A percentile compares a stretch with the other conserved stretches of the same genome.
These are phyloP conservation scores for Tolmerus cingulatus DNA, from an alignment of 2,888 invertebrate genomes.

Conservation along the genomic window DNA sequence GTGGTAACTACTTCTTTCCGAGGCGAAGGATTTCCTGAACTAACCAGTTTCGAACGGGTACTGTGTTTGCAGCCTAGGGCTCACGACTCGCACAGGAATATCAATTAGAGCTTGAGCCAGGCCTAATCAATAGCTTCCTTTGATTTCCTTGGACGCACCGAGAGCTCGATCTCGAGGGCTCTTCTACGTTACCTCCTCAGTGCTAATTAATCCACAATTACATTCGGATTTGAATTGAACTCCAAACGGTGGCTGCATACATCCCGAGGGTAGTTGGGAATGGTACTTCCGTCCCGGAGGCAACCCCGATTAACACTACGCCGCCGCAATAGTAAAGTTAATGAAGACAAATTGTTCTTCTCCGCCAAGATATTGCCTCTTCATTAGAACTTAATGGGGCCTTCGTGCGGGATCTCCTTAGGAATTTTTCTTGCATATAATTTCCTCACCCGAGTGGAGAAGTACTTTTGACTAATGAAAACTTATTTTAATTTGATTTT, in stretches of 20 bases:
- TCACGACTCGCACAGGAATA: neutral
- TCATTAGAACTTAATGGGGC: conserved; percentile 18
- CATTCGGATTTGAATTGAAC: conserved; percentile 25
- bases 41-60: neutral
- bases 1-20: neutral
- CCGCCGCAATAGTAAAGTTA: conserved; percentile 23
- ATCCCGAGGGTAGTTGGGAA: neutral
- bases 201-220: conserved; percentile 32
- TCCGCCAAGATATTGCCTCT: conserved; percentile 11
- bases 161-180: neutral
- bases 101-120: neutral
- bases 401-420: neutral
- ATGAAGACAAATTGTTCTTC: conserved; percentile 35
- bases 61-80: neutral
- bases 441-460: neutral
- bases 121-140: neutral
- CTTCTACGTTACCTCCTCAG: neutral
- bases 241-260: neutral
- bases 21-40: neutral
- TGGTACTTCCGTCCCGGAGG: neutral
- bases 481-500: conserved; percentile 16
- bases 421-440: neutral
- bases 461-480: conserved; percentile 1
- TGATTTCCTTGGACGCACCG: neutral
- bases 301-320: neutral